These are phyloP conservation scores for Tetragnatha montana DNA, from an alignment of 2,888 invertebrate species.

Conservation along the genomic window DNA sequence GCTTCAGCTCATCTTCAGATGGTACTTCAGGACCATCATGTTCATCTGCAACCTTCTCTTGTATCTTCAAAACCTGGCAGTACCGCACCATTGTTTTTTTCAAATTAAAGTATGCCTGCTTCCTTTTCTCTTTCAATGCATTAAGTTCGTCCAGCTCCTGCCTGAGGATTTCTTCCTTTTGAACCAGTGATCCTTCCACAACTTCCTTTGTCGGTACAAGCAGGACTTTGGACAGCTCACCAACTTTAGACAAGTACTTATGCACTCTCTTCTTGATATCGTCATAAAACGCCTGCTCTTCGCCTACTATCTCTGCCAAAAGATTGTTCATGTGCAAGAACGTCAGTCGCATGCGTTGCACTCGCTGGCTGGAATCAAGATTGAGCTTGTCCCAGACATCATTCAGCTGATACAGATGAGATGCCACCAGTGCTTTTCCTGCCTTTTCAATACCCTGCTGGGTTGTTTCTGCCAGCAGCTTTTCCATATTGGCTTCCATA, in stretches of 20 bases:
- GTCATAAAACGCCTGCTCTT: constrained; percentile 45
- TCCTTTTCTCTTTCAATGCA: not conserved
- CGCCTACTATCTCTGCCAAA: constrained; percentile 37
- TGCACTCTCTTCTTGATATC: constrained; percentile 29
- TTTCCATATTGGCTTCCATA: not conserved
- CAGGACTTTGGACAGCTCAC: constrained; percentile 27
- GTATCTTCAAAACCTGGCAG: constrained; percentile 14
- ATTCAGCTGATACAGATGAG: constrained; percentile 21
- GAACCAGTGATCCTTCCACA: not conserved
- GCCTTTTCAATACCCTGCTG: constrained; percentile 17
- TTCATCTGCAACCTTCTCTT: not conserved
- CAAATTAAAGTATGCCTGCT: constrained; percentile 1
- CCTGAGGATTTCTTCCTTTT: constrained; percentile 14
- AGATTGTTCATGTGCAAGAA: constrained; percentile 40
- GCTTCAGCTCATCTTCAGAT: constrained; percentile 7
- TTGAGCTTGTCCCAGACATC: constrained; percentile 50
- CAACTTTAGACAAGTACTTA: constrained; percentile 39
- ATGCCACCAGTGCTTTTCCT: not conserved
- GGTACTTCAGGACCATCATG: not conserved
- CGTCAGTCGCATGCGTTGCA: constrained; percentile 13
- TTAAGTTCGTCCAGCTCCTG: not conserved
- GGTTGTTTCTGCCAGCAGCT: not conserved
- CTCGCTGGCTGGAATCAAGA: constrained; percentile 25
- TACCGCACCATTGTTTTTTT: not conserved
- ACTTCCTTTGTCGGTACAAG: constrained; percentile 15